Base-by-base conservation (phyloP, 2,113 vertebrate genomes). In the Lampris megalopsis region DNA sequence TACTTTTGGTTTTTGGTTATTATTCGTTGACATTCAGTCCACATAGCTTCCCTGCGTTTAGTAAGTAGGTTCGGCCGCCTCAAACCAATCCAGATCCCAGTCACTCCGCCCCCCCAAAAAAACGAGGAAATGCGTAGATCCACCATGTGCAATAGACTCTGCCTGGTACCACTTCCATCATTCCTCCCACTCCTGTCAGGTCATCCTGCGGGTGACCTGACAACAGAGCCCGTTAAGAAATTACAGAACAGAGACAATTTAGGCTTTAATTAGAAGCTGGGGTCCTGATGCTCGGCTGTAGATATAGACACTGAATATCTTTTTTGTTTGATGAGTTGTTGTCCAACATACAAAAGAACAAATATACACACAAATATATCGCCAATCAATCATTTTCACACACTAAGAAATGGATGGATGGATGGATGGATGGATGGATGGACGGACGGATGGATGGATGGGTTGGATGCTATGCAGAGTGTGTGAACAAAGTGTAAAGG, bases 391-490 rank as follows among this genome's bases (percentile, higher is more conserved):
- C 1, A 2, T 71, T 61, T 71, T 56, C n/a, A 53, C 5, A 8
- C 48, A 64, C 40, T 71, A 38, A 62, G 53, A 73, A 48, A 74
- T 5, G 70, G 52, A 73, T 50, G 58, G 71, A 83, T 5, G 10
- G 50, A 53, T 53, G 50, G 24, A 24, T 24, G 24, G 24, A 24
- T 24, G 24, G 24, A 24, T 24, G 24, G 24, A 24, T 24, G 24
- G 24, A 24, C 24, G 24, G 24, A 53, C n/a, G 50, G 24, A 74
- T 5, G 70, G 52, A 73, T 50, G 58, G 71, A 83, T 5, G 10
- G 50, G n/a, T 53, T 24, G 50, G 50, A 53, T 75, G 73, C 89
- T 89, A 88, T 90, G 84, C 88, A 88, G 85, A 60, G 61, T 5
- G 8, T 70, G 57, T 40, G 60, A 77, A 48, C 36, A 76, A 68